phyloP scores from a whole-genome alignment of 1,140 invertebrate species.

The Drosophila rufa region DNA sequence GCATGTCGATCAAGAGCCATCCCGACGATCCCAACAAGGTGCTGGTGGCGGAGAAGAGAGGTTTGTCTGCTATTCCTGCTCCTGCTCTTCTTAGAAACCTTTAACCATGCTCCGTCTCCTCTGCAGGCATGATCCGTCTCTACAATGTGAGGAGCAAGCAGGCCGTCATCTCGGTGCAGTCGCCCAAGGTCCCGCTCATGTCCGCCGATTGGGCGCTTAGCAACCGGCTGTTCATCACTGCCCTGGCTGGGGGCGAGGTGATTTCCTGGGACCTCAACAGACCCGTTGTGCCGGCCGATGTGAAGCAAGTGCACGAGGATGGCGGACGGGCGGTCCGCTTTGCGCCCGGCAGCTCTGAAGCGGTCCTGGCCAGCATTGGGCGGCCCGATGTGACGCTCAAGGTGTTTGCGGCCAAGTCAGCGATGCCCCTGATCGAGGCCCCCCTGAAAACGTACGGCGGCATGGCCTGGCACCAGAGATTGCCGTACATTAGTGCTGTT shows the following conservation, averaged over 20 bases:
- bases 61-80: slow-evolving; percentile 56
- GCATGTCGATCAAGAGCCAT: slow-evolving; percentile 90
- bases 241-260: slow-evolving; percentile 88
- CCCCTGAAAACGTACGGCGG: slow-evolving; percentile 87
- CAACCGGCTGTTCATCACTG: slow-evolving; percentile 88
- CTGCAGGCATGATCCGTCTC: slow-evolving; percentile 87
- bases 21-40: slow-evolving; percentile 90
- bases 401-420: slow-evolving; percentile 87
- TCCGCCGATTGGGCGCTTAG: slow-evolving; percentile 89
- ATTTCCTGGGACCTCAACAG: slow-evolving; percentile 88
- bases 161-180: slow-evolving; percentile 90
- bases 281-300: slow-evolving; percentile 87
- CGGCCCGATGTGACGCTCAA: slow-evolving; percentile 87
- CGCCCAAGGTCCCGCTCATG: slow-evolving; percentile 87
- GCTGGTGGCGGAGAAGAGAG: slow-evolving; percentile 91
- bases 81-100: rapidly evolving
- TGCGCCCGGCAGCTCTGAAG: slow-evolving; percentile 86
- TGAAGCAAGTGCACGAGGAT: slow-evolving; percentile 87
- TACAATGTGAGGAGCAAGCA: slow-evolving; percentile 90
- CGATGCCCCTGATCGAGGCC: slow-evolving; percentile 86
- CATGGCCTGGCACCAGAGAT: slow-evolving; percentile 88
- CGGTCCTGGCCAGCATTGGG: slow-evolving; percentile 87
- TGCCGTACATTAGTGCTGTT: slow-evolving; percentile 88
- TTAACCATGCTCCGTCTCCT: too few relatives aligned
- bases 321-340: slow-evolving; percentile 87